A percentile compares a stretch with the other conserved stretches of the same genome.
These are phyloP conservation scores for Acrobasis suavella DNA, from an alignment of 2,888 invertebrate genomes.

Conservation along the genomic window DNA sequence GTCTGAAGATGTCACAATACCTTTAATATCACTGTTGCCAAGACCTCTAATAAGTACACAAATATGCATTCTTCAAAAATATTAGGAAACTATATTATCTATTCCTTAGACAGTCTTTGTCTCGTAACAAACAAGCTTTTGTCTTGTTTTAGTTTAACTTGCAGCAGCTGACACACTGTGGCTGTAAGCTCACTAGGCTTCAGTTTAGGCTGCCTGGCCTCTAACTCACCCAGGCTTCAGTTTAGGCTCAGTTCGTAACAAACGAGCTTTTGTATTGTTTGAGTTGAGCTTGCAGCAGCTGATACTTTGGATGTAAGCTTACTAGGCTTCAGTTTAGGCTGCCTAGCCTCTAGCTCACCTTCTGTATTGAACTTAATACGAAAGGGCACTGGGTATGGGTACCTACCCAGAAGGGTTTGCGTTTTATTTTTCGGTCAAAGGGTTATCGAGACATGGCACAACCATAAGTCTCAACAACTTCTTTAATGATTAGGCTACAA, in stretches of 20 bases:
- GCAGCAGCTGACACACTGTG: neutral
- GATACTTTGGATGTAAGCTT: neutral
- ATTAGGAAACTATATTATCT: neutral
- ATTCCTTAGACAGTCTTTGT: neutral
- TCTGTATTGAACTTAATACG: neutral
- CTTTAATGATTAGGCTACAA: no score
- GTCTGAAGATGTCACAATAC: no score
- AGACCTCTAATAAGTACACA: no score
- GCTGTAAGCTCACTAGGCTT: neutral
- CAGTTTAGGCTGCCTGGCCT: neutral
- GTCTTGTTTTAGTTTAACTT: neutral
- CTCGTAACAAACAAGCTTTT: neutral
- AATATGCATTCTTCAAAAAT: no score
- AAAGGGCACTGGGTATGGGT: no score
- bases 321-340: neutral
- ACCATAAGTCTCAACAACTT: no score
- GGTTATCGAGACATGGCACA: no score
- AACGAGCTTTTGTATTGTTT: conserved; percentile 1
- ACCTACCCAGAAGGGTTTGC: no score
- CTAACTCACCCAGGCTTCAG: no score
- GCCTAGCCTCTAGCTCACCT: neutral
- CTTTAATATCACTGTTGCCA: no score
- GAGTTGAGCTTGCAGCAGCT: neutral
- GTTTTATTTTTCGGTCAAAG: no score
- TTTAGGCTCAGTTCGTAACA: no score